These are phyloP conservation scores for Agriopis marginaria DNA, from an alignment of 2,888 invertebrate genomes.

Conservation along the genomic window DNA sequence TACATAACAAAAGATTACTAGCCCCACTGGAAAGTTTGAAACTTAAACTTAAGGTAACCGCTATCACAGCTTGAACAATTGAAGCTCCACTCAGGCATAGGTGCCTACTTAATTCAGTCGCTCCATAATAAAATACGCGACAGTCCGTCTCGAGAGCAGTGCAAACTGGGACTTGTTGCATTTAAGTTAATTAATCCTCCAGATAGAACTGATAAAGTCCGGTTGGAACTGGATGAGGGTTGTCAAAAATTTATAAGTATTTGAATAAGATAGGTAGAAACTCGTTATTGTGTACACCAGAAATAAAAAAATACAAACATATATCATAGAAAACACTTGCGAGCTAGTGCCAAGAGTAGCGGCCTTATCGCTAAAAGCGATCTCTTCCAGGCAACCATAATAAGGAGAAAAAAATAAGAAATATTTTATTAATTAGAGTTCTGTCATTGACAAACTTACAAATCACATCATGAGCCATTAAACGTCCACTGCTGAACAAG, in stretches of 20 bases:
- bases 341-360: too few relatives aligned
- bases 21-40: not conserved
- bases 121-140: conserved; percentile 80
- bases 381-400: too few relatives aligned
- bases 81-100: conserved; percentile 32
- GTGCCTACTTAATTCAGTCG: conserved; percentile 78
- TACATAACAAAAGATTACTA: not conserved
- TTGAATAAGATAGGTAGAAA: not conserved
- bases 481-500: too few relatives aligned
- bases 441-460: too few relatives aligned
- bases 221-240: conserved; percentile 52
- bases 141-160: conserved; percentile 77
- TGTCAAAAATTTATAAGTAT: conserved; percentile 11
- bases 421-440: too few relatives aligned
- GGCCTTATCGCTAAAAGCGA: too few relatives aligned
- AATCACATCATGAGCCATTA: too few relatives aligned
- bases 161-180: conserved; percentile 85
- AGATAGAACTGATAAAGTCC: conserved; percentile 78
- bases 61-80: conserved; percentile 44
- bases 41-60: not conserved
- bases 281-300: too few relatives aligned
- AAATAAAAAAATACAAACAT: too few relatives aligned
- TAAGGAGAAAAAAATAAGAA: too few relatives aligned
- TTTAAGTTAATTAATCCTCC: conserved; percentile 85
- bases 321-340: too few relatives aligned